Conservation (phyloP, 2,888 invertebrate genomes). For the Helleia helle region DNA sequence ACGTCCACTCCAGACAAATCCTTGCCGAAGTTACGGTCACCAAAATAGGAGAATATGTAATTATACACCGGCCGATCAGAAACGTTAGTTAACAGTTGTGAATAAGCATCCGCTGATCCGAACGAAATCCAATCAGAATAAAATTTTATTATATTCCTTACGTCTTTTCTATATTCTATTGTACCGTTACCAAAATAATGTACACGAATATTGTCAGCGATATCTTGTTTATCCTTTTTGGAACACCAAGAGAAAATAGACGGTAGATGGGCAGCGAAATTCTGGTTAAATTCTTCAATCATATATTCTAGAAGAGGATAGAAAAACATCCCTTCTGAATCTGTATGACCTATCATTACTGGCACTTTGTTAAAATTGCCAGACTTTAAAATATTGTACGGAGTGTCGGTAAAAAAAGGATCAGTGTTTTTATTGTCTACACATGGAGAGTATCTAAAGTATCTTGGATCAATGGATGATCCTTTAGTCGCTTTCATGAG, state of each 20-base stretch:
- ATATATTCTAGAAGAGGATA: constrained; percentile 39
- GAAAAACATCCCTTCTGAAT: constrained; percentile 50
- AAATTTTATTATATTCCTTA: constrained; percentile 34
- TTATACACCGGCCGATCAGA: constrained; percentile 45
- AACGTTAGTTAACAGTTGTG: constrained; percentile 34
- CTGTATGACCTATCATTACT: constrained; percentile 43
- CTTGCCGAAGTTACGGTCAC: constrained; percentile 47
- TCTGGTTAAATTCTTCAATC: constrained; percentile 36
- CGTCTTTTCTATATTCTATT: constrained; percentile 21
- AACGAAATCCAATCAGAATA: constrained; percentile 55
- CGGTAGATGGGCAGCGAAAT: constrained; percentile 46
- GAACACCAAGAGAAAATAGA: constrained; percentile 51
- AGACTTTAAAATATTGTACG: constrained; percentile 45
- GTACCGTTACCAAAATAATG: constrained; percentile 45
- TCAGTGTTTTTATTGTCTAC: constrained; percentile 40
- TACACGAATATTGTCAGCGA: constrained; percentile 37
- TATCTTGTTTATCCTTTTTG: constrained; percentile 30
- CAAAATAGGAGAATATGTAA: constrained; percentile 52
- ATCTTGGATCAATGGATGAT: constrained; percentile 40
- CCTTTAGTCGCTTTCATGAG: constrained; percentile 38
- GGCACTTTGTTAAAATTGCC: constrained; percentile 51
- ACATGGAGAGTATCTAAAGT: constrained; percentile 58
- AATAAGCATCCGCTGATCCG: constrained; percentile 38
- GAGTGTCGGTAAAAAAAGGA: constrained; percentile 31
- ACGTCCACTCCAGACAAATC: constrained; percentile 29